Evolutionary conservation across 2,888 invertebrate species (phyloP).

Genomic region (Clanis bilineata): DNA sequence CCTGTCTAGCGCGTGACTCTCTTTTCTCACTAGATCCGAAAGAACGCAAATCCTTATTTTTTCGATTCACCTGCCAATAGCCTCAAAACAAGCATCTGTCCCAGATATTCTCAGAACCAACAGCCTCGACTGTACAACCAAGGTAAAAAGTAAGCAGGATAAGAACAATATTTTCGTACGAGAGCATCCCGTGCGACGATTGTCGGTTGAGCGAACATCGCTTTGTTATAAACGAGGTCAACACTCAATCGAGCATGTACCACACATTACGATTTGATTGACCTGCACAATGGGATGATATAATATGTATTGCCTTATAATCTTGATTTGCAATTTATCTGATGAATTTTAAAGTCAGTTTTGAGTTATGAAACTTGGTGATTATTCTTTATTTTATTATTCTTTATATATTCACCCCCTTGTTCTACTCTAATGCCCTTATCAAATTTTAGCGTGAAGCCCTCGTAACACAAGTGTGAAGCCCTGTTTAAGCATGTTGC

Average conservation of each 20-base stretch:
- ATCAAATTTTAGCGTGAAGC: too few species aligned
- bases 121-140: background rate
- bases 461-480: too few species aligned
- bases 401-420: too few species aligned
- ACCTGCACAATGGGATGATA: background rate
- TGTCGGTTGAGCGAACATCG: conserved; percentile 13
- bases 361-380: too few species aligned
- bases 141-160: background rate
- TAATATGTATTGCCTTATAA: background rate
- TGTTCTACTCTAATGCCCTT: too few species aligned
- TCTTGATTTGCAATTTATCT: background rate
- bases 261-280: conserved; percentile 17
- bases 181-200: conserved; percentile 1
- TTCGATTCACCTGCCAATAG: too few species aligned
- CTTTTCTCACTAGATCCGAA: too few species aligned
- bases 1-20: too few species aligned
- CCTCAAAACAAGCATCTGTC: too few species aligned
- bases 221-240: conserved; percentile 34
- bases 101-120: background rate
- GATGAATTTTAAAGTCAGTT: background rate
- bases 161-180: conserved; percentile 5
- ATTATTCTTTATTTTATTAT: too few species aligned
- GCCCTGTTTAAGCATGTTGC: too few species aligned
- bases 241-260: conserved; percentile 33
- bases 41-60: too few species aligned